Evolutionary conservation across 2,113 vertebrate genomes (phyloP), one percentile per base, ranked within the genome.

Genomic region (Ceyx melanurus): DNA sequence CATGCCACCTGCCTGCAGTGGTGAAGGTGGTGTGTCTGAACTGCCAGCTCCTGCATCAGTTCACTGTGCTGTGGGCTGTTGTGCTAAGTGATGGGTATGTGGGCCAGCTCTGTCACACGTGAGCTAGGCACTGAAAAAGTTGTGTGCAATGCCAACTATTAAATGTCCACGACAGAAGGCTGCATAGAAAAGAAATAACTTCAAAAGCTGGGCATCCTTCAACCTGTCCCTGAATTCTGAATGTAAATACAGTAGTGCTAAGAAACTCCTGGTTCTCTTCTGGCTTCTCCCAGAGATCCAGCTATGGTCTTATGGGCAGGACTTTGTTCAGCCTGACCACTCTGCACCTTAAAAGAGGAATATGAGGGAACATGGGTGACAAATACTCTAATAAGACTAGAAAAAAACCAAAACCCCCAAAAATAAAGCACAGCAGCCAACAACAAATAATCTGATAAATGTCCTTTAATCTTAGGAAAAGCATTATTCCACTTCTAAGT

Each of bases 11-110:
- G 71, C 51, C 66, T 0, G 0, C 42, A 19, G 33, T 29, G 28
- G 62, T 15, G 45, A 21, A 21, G 51, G n/a, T 53, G 60, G 21
- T 50, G 15, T 62, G 43, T 33, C 31, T 37, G 45, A 51, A 6
- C 33, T 0, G 0, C 57, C 0, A 0, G 28, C 14, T n/a, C 26
- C 45, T 67, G 57, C 18, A 18, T 10, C 0, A 0, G n/a, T 35
- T 86, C 26, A 35, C 45, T 14, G 4, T 0, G 0, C 65, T 22
- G 10, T n/a, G 12, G 31, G 9, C 4, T 46, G 26, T 29, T 0
- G 0, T 48, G 35, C 48, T 43, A 10, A 10, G 45, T 46, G 26
- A 6, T 43, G n/a, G 60, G 19, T 54, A 60, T 64, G 56, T 1
- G 4, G 29, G 33, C 28, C 42, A 75, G 57, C 62, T 72, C 53